Conservation (phyloP, 2,797 vertebrate species). For the Orientallactaga sibirica region DNA sequence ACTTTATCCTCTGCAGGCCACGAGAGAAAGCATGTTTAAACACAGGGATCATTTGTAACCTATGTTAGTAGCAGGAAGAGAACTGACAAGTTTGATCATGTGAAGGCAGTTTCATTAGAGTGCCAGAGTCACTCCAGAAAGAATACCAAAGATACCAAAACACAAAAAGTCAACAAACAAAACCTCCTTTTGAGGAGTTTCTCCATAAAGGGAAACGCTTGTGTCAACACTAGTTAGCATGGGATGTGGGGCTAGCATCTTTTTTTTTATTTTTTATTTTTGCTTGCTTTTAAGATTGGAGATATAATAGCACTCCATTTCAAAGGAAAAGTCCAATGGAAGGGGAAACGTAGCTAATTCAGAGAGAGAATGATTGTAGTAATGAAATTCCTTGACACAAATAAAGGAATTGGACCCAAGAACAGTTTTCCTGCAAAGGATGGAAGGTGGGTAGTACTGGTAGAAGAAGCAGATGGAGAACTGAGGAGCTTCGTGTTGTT, state of each 20-base stretch:
- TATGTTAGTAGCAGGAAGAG: background rate
- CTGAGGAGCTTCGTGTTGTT: background rate
- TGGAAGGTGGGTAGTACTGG: background rate
- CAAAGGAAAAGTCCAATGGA: background rate
- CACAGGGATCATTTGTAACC: background rate
- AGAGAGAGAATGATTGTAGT: background rate
- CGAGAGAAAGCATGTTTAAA: background rate
- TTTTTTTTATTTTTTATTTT: background rate
- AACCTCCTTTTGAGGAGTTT: background rate
- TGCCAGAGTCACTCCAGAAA: background rate
- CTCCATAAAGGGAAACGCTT: background rate
- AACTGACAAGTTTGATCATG: background rate
- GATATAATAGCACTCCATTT: background rate
- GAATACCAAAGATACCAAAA: background rate
- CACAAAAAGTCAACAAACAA: too few relatives aligned
- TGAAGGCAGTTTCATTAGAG: background rate
- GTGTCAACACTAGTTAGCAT: background rate
- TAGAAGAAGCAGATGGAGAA: background rate
- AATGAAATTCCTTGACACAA: background rate
- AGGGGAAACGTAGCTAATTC: background rate
- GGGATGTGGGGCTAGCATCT: too few relatives aligned
- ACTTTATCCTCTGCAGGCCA: background rate
- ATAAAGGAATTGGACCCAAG: too few relatives aligned
- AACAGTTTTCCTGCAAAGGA: too few relatives aligned
- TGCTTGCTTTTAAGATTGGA: background rate